These are phyloP conservation scores for Podarcis siculus DNA, from an alignment of 2,797 vertebrate genomes.

Conservation along the genomic window DNA sequence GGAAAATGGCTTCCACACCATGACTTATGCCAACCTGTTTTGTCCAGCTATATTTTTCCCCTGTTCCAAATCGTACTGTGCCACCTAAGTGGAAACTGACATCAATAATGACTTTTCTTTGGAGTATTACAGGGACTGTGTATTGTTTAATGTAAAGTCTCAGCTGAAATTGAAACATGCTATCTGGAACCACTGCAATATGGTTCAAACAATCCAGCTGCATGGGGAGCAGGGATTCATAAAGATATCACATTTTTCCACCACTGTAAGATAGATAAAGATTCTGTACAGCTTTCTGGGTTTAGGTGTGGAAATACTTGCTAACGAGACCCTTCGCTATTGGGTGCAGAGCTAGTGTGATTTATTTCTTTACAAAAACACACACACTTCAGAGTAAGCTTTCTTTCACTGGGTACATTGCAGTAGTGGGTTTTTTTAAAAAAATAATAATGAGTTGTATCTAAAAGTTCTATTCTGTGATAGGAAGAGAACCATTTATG, in stretches of 20 bases:
- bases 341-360: not conserved
- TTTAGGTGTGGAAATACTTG: not conserved
- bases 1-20: too few species aligned
- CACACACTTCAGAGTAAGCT: too few species aligned
- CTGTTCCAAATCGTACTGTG: too few species aligned
- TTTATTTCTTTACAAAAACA: not conserved
- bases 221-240: too few species aligned
- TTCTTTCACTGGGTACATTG: too few species aligned
- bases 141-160: not conserved
- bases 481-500: too few species aligned
- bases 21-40: too few species aligned
- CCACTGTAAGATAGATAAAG: not conserved
- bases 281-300: not conserved
- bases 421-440: too few species aligned
- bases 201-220: not conserved
- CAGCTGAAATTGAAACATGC: not conserved
- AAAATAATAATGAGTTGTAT: too few species aligned
- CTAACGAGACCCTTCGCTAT: not conserved
- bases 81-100: too few species aligned
- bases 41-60: too few species aligned
- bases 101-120: not conserved
- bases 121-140: not conserved
- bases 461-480: not conserved
- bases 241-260: not conserved
- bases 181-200: not conserved